Base-by-base conservation (phyloP, 2,797 vertebrate genomes). In the Nasua narica region DNA sequence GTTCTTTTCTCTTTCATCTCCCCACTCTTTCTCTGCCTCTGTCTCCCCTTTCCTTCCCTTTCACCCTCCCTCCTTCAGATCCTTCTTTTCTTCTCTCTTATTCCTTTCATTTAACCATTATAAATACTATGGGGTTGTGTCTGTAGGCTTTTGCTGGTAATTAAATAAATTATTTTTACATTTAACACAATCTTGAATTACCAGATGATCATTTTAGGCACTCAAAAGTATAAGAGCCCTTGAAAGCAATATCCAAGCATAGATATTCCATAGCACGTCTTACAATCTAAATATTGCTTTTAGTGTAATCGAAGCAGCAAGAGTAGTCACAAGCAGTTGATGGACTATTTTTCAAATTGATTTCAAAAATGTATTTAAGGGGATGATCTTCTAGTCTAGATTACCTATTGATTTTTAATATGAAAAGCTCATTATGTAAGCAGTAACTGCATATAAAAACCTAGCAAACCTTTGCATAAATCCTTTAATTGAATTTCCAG, bases 261-360 rank as follows among this genome's bases (percentile, higher is more conserved):
- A 98, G 98, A 97, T 98, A 99, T 99, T 99, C 99, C 98, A 84
- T 98, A 97, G 98, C 98, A 99, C 97, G 98, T 98, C 98, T 98
- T 98, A 98, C 98, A 99, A 98, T 99, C 98, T 99, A 99, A 99
- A 99, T 99, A 99, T 99, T 99, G 99, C 99, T 99, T 99, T 99
- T 99, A 99, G 99, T 98, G 98, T 99, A 99, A 99, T 99, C 99
- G 98, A 99, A 98, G 98, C 98, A 98, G 98, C 98, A 98, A 99
- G 99, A 99, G 99, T 99, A 99, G 99, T 99, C 99, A 99, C 99
- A 99, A 99, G 98, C 98, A 98, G 98, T 99, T 99, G 99, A 99
- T 99, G 99, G 99, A 99, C 99, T 99, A 99, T 99, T 99, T 99
- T 99, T 99, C 99, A 99, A 99, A 99, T 99, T 99, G 99, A 99